These are phyloP conservation scores for Phragmatobia fuliginosa DNA, from an alignment of 2,888 invertebrate genomes.

Conservation along the genomic window DNA sequence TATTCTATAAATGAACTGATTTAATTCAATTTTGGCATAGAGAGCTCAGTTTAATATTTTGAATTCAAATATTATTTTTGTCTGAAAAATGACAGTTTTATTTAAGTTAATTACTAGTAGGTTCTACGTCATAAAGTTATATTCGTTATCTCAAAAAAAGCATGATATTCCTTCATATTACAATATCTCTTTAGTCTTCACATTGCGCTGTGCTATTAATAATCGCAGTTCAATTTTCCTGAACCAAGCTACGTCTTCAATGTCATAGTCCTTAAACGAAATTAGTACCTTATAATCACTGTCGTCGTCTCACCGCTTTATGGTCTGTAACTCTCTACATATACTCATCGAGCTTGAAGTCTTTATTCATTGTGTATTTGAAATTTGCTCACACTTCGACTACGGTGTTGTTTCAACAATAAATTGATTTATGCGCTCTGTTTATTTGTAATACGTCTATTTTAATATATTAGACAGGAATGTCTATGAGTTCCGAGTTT, in stretches of 20 bases:
- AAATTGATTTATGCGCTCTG: slow-evolving; percentile 54
- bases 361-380: slow-evolving; percentile 18
- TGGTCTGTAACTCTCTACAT: background rate
- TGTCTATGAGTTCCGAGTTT: slow-evolving; percentile 48
- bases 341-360: slow-evolving; percentile 6
- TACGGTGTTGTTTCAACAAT: slow-evolving; percentile 49
- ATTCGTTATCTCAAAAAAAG: too few species aligned
- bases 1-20: background rate
- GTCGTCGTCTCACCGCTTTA: background rate
- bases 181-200: too few species aligned
- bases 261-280: background rate
- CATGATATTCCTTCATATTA: too few species aligned
- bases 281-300: background rate
- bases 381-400: slow-evolving; percentile 6
- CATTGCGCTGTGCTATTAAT: background rate
- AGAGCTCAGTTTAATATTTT: too few species aligned
- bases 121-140: too few species aligned
- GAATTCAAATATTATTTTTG: too few species aligned
- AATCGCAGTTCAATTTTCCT: background rate
- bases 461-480: slow-evolving; percentile 61
- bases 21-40: background rate
- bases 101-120: too few species aligned
- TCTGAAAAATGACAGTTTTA: too few species aligned
- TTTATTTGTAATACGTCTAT: slow-evolving; percentile 54
- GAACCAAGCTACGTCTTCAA: background rate